Percentiles rank a stretch among this genome's conserved stretches.
Conservation (phyloP, 92 coral and sea anemone genomes). For the Actinostola sp. region DNA sequence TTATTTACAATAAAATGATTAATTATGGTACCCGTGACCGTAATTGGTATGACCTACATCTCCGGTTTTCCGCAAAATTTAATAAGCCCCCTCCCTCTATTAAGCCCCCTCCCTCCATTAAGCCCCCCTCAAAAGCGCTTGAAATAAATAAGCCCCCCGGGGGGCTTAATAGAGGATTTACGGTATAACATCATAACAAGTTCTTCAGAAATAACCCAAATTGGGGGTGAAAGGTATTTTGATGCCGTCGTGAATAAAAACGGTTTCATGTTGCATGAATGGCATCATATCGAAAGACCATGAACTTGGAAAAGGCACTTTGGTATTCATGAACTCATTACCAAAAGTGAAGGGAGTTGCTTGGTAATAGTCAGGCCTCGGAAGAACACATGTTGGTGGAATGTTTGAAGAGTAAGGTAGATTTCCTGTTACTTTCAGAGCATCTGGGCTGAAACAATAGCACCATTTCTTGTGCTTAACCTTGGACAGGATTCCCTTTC, state of each 20-base stretch:
- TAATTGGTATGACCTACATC: too few relatives aligned
- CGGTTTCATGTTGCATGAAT: neutral
- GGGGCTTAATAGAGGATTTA: too few relatives aligned
- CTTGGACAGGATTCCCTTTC: slow-evolving; percentile 25
- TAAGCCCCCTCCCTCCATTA: too few relatives aligned
- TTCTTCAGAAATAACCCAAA: too few relatives aligned
- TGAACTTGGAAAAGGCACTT: neutral
- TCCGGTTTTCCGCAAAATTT: too few relatives aligned
- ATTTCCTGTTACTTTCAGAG: neutral
- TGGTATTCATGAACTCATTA: neutral
- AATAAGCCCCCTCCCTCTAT: too few relatives aligned
- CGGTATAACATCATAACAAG: too few relatives aligned
- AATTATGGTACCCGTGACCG: too few relatives aligned
- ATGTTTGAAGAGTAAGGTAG: neutral
- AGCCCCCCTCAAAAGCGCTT: too few relatives aligned
- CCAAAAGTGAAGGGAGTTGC: neutral
- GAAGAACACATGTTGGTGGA: neutral
- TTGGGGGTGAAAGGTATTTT: neutral
- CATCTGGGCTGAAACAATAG: slow-evolving; percentile 20
- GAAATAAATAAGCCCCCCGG: too few relatives aligned
- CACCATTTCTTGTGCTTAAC: slow-evolving; percentile 34
- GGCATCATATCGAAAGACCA: neutral
- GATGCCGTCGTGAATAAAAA: neutral
- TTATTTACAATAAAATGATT: too few relatives aligned
- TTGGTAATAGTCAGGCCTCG: slow-evolving; percentile 1